Percentiles rank a stretch among this genome's conserved stretches.
phyloP scores from a whole-genome alignment of 2,113 vertebrate species.

The Pangasianodon hypophthalmus region DNA sequence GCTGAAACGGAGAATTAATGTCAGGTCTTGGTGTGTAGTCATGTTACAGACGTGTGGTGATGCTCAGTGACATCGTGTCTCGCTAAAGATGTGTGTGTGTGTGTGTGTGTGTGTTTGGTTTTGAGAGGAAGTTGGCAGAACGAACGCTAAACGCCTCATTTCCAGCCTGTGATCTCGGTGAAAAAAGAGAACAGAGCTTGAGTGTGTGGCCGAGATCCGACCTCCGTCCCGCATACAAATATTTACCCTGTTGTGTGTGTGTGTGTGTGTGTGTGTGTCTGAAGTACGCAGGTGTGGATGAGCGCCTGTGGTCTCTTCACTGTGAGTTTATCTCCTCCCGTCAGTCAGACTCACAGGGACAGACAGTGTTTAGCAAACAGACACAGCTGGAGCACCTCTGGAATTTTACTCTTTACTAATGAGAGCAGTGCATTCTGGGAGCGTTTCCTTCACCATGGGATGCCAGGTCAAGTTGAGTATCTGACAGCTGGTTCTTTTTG shows the following conservation, averaged over 20 bases:
- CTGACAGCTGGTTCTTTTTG: conserved; percentile 43
- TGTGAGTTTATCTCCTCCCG: conserved; percentile 52
- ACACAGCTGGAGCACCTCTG: conserved; percentile 63
- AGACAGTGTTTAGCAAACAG: conserved; percentile 74
- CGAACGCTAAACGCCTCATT: neutral
- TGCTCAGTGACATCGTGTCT: neutral
- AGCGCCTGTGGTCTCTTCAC: conserved; percentile 36
- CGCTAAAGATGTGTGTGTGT: neutral
- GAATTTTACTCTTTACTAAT: conserved; percentile 8
- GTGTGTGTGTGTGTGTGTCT: conserved; percentile 45
- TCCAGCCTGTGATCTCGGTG: neutral
- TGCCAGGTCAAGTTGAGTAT: neutral
- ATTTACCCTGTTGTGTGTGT: conserved; percentile 55
- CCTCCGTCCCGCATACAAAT: conserved; percentile 52
- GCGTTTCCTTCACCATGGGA: conserved; percentile 5
- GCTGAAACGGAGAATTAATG: neutral
- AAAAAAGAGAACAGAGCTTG: conserved; percentile 3
- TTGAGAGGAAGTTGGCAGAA: neutral
- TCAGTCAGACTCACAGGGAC: conserved; percentile 52
- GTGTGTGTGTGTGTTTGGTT: neutral
- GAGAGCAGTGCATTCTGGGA: conserved; percentile 22
- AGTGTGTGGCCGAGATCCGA: conserved; percentile 27
- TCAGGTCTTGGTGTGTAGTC: neutral
- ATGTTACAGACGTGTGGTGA: neutral
- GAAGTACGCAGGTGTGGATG: conserved; percentile 44